Evolutionary conservation across 1,140 invertebrate genomes (phyloP).

Genomic region (Hylaeus volcanicus): DNA sequence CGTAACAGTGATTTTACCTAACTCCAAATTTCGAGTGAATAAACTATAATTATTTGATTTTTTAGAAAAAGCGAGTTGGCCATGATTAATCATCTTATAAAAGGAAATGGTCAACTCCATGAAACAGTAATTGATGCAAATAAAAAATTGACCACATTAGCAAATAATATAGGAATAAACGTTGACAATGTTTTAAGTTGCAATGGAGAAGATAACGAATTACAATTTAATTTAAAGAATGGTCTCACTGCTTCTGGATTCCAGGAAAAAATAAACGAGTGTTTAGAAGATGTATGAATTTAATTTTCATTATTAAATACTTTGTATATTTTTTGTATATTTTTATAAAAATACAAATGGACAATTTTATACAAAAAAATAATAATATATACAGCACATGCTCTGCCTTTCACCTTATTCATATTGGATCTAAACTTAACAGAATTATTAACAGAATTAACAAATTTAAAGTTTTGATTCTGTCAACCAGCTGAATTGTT

Average conservation of each 20-base stretch:
- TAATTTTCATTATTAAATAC: background rate
- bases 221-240: background rate
- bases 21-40: background rate
- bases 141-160: constrained; percentile 46
- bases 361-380: background rate
- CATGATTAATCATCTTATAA: constrained; percentile 62
- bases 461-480: constrained; percentile 90
- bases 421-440: too few species aligned
- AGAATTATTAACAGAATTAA: constrained; percentile 1
- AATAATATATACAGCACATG: background rate
- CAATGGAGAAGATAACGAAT: background rate
- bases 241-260: background rate
- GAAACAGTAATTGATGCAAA: constrained; percentile 57
- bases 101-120: constrained; percentile 62
- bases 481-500: constrained; percentile 94
- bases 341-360: constrained; percentile 5
- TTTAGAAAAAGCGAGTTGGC: constrained; percentile 67
- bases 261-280: constrained; percentile 14
- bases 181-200: constrained; percentile 4
- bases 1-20: background rate
- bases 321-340: background rate
- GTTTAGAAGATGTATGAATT: constrained; percentile 12
- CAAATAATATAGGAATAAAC: constrained; percentile 41
- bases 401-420: background rate
- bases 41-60: constrained; percentile 21